Percentiles rank a stretch among this genome's conserved stretches.
These are phyloP conservation scores for Brachymystax lenok DNA, from an alignment of 2,797 vertebrate species.

Conservation along the genomic window DNA sequence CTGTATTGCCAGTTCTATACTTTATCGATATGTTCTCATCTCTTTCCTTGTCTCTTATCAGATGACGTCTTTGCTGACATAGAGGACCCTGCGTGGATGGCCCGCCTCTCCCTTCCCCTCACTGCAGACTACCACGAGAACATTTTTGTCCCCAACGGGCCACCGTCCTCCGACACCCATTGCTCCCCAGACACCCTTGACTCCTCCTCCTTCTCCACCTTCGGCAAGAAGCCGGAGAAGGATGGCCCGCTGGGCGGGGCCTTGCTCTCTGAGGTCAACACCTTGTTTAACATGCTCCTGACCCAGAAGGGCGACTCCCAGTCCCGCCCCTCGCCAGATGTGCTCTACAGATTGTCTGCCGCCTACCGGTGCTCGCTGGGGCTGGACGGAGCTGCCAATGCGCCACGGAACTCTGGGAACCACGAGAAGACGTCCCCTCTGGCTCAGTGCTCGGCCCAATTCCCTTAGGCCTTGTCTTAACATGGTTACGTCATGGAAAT, in stretches of 20 bases:
- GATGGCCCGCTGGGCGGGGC: constrained; percentile 79
- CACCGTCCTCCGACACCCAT: constrained; percentile 56
- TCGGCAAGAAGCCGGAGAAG: constrained; percentile 81
- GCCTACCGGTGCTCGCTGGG: constrained; percentile 81
- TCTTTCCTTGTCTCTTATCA: constrained; percentile 35
- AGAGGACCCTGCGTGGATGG: constrained; percentile 84
- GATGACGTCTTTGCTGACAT: constrained; percentile 72
- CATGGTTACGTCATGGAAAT: no score
- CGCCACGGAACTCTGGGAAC: constrained; percentile 38
- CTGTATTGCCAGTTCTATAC: background rate
- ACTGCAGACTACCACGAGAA: constrained; percentile 89
- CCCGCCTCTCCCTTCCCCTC: constrained; percentile 87
- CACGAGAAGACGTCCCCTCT: constrained; percentile 39
- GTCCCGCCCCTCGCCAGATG: constrained; percentile 71
- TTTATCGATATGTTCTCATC: background rate
- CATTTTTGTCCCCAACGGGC: constrained; percentile 78
- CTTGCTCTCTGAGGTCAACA: constrained; percentile 92
- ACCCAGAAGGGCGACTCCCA: constrained; percentile 84
- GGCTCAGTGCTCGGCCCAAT: constrained; percentile 20
- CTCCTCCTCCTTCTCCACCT: constrained; percentile 89
- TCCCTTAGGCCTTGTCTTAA: constrained; percentile 16
- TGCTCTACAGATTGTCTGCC: constrained; percentile 85
- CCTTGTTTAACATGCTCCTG: constrained; percentile 90
- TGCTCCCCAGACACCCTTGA: constrained; percentile 55
- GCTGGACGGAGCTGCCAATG: constrained; percentile 58